phyloP scores from a whole-genome alignment of 2,797 vertebrate species.

The Danio jaintianensis region DNA sequence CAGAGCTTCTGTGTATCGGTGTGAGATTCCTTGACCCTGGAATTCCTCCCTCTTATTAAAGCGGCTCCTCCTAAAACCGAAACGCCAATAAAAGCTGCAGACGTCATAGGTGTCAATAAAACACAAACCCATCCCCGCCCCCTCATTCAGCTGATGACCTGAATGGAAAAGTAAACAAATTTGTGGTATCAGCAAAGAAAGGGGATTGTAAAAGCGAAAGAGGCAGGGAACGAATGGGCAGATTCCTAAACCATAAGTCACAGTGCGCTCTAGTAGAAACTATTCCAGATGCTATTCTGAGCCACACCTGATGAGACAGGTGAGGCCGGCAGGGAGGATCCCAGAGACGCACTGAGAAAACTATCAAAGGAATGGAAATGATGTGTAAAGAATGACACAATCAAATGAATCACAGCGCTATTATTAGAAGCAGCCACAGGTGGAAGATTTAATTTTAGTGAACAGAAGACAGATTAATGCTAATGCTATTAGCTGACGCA shows the following conservation, averaged over 20 bases:
- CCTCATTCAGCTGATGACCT: slow-evolving; percentile 20
- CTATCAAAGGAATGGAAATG: slow-evolving; percentile 36
- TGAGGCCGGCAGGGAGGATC: background rate
- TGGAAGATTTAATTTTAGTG: slow-evolving; percentile 16
- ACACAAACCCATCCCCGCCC: slow-evolving; percentile 14
- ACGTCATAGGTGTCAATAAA: slow-evolving; percentile 44
- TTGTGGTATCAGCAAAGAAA: slow-evolving; percentile 47
- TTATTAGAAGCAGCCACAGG: slow-evolving; percentile 10
- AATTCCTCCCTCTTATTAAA: slow-evolving; percentile 50
- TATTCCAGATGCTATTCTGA: slow-evolving; percentile 15
- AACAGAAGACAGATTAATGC: background rate
- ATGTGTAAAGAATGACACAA: slow-evolving; percentile 35
- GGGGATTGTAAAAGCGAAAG: slow-evolving; percentile 1
- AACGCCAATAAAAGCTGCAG: slow-evolving; percentile 49
- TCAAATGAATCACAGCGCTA: slow-evolving; percentile 20
- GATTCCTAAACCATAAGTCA: slow-evolving; percentile 24
- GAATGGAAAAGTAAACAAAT: slow-evolving; percentile 62
- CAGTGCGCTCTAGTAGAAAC: slow-evolving; percentile 12
- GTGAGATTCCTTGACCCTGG: slow-evolving; percentile 36
- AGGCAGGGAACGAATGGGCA: background rate
- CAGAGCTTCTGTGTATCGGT: slow-evolving; percentile 43
- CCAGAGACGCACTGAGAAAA: slow-evolving; percentile 3
- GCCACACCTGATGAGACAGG: slow-evolving; percentile 28
- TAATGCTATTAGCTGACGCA: slow-evolving; percentile 11
- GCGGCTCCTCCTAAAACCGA: slow-evolving; percentile 46